Base-by-base conservation (phyloP, 2,113 vertebrate genomes). In the Gadus chalcogrammus region DNA sequence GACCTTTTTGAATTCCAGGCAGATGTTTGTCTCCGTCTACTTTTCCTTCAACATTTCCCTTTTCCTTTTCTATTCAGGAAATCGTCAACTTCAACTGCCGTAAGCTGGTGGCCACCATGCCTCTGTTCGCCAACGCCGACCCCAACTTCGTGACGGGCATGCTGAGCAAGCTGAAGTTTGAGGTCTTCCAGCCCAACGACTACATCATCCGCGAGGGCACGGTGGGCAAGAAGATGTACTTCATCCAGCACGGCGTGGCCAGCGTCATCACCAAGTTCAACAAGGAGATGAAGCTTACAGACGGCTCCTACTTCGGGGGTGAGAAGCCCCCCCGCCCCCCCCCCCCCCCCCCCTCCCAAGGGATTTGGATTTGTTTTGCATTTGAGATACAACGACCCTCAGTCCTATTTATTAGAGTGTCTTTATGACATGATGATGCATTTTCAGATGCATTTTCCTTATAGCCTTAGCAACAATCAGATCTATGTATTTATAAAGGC, bases 201-300 rank as follows among this genome's bases (percentile, higher is more conserved):
- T 99, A 98, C 76, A 99, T 99, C 18, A 98, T 99, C 71, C 92
- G 97, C 62, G 97, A 99, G 86, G 97, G 97, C 24, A 96, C 97
- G 0, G 95, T 99, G 6, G 97, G 97, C 28, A 99, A 99, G 89
- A 99, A 99, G 92, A 99, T 99, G 97, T 99, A 99, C 84, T 99
- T 99, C 78, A 99, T 99, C 76, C 97, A 99, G 70, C 97, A 99
- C 0, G 97, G 97, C 0, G 97, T 99, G 7, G 97, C 95, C 6
- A 97, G 97, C 52, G 97, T 99, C 88, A 97, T 99, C 88, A 99
- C 97, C 66, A 99, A 98, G 82, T 94, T 95, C 87, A 98, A 91
- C 85, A 98, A 98, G 79, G 97, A 98, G 84, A 95, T 98, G 93
- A 99, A 99, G 83, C 89, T 99, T 72, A 98, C 97, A 0, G 97